Conservation (phyloP, 30 jellyfish, hydroid and myxozoan species). For the Aurelia sp. region DNA sequence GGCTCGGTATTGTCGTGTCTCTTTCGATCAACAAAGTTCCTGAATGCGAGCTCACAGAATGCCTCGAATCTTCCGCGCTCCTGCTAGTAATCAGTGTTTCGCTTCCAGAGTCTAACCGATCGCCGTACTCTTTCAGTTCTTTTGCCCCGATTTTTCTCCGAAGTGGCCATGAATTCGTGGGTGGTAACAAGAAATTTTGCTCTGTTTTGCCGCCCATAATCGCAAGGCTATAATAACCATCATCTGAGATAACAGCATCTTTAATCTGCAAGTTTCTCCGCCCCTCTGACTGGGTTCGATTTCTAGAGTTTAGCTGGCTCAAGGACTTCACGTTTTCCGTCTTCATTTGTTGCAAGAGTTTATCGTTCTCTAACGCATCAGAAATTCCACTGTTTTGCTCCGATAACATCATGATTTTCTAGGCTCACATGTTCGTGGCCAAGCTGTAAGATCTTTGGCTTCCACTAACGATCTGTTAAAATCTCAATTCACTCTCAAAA, state of each 20-base stretch:
- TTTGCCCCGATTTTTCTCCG: constrained; percentile 57
- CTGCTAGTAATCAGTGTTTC: constrained; percentile 9
- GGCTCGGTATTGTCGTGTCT: neutral
- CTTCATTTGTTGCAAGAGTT: neutral
- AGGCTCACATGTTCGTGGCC: neutral
- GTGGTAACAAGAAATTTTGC: constrained; percentile 37
- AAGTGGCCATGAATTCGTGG: constrained; percentile 78
- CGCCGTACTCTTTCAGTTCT: constrained; percentile 66
- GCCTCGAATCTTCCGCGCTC: neutral
- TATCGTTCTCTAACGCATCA: neutral
- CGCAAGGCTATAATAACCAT: constrained; percentile 64
- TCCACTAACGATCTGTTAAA: neutral
- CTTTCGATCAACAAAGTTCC: constrained; percentile 23
- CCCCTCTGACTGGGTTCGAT: constrained; percentile 34
- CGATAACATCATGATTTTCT: neutral
- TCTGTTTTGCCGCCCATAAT: constrained; percentile 21
- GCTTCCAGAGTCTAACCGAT: constrained; percentile 62
- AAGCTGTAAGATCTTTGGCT: neutral
- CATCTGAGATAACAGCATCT: constrained; percentile 40
- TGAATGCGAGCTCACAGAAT: constrained; percentile 38
- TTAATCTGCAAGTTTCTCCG: constrained; percentile 26
- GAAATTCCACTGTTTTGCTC: neutral
- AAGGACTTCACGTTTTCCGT: constrained; percentile 3
- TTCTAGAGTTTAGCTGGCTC: constrained; percentile 11
- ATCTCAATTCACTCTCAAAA: neutral